Percentiles rank a stretch among this genome's conserved stretches.
Conservation (phyloP, 2,113 vertebrate genomes). For the Elanus axillaris region DNA sequence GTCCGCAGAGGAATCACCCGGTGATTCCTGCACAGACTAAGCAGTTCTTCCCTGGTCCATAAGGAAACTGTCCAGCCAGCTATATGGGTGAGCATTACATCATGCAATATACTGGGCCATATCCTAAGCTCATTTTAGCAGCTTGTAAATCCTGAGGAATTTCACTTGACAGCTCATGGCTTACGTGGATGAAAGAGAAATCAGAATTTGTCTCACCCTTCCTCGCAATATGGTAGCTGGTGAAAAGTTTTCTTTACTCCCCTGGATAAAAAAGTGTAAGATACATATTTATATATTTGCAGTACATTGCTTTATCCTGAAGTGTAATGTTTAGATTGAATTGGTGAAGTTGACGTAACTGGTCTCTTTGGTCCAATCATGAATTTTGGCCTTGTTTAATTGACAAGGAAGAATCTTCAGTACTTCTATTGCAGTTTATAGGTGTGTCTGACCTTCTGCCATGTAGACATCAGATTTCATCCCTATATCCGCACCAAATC, state of each 20-base stretch:
- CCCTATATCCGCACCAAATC: background rate
- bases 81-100: background rate
- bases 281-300: background rate
- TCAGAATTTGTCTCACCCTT: background rate
- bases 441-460: background rate
- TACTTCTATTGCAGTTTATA: background rate
- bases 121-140: background rate
- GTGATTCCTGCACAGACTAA: background rate
- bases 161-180: background rate
- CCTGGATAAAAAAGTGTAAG: background rate
- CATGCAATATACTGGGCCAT: background rate
- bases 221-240: background rate
- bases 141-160: background rate
- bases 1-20: background rate
- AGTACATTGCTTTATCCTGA: background rate
- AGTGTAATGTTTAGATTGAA: background rate
- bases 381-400: background rate
- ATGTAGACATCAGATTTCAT: background rate
- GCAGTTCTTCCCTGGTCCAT: background rate
- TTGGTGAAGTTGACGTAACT: background rate
- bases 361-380: background rate
- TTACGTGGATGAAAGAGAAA: background rate
- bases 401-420: constrained; percentile 21
- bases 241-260: background rate
- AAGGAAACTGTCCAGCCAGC: background rate